Percentiles rank a stretch among this genome's conserved stretches.
These are phyloP conservation scores for Cloeon dipterum DNA, from an alignment of 2,888 invertebrate genomes.

Conservation along the genomic window DNA sequence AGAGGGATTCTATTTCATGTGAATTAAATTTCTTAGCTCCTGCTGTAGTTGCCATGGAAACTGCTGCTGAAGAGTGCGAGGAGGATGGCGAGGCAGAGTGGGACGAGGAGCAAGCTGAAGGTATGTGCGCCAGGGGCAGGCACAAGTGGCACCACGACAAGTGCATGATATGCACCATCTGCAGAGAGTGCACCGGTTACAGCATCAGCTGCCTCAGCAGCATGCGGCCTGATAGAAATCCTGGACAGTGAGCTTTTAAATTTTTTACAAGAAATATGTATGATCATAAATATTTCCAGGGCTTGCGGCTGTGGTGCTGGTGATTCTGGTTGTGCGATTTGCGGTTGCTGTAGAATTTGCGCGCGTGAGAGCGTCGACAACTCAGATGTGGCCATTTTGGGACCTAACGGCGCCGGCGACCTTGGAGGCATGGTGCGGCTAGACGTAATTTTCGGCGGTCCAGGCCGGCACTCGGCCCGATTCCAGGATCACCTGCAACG, in stretches of 20 bases:
- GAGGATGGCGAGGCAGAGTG: constrained; percentile 24
- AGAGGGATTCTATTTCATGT: too few species aligned
- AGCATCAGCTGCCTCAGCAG: constrained; percentile 61
- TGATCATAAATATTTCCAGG: constrained; percentile 21
- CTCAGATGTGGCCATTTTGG: constrained; percentile 22
- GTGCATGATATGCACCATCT: constrained; percentile 76
- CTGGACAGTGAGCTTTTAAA: constrained; percentile 50
- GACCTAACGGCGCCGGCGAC: constrained; percentile 22
- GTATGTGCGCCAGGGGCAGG: constrained; percentile 38
- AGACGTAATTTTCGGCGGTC: constrained; percentile 25
- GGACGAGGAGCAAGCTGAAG: constrained; percentile 10
- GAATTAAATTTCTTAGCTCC: constrained; percentile 5
- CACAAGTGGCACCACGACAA: constrained; percentile 62
- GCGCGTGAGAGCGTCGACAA: constrained; percentile 41
- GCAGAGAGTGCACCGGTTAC: constrained; percentile 85
- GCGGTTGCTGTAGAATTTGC: constrained; percentile 80
- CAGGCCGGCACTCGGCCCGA: constrained; percentile 26
- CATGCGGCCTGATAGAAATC: constrained; percentile 50
- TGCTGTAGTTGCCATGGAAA: constrained; percentile 26
- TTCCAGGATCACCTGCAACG: constrained; percentile 32
- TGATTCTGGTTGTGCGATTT: constrained; percentile 78
- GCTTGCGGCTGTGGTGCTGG: constrained; percentile 91
- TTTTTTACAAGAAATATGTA: background rate
- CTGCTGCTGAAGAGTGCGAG: constrained; percentile 26
- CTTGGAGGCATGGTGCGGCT: constrained; percentile 28